phyloP scores from a whole-genome alignment of 1,140 invertebrate genomes.

The Akabosia matsudoensis region DNA sequence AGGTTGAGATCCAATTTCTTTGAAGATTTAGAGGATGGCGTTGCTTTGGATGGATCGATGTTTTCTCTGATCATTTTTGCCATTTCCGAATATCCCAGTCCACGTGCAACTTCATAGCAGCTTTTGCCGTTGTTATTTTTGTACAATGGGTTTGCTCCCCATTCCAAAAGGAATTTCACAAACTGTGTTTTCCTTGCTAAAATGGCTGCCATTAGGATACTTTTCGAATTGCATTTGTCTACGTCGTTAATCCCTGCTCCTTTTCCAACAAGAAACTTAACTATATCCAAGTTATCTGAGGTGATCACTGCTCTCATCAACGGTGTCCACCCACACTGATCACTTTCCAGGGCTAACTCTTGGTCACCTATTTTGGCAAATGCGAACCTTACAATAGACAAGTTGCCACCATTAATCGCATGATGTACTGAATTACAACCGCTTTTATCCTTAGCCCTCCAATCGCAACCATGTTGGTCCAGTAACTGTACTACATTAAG shows the following conservation, averaged over 20 bases:
- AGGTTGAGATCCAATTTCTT: no score
- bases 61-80: not conserved
- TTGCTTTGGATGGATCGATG: not conserved
- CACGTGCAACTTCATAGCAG: slow-evolving; percentile 28
- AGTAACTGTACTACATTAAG: slow-evolving; percentile 27
- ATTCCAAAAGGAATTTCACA: slow-evolving; percentile 28
- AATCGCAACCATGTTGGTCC: slow-evolving; percentile 29
- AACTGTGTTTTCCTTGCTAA: slow-evolving; percentile 25
- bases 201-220: slow-evolving; percentile 34
- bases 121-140: slow-evolving; percentile 33
- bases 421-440: slow-evolving; percentile 38
- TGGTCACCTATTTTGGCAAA: slow-evolving; percentile 25
- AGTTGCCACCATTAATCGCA: slow-evolving; percentile 30
- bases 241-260: slow-evolving; percentile 29
- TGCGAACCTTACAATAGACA: slow-evolving; percentile 16
- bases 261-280: slow-evolving; percentile 25
- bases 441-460: slow-evolving; percentile 17
- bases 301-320: slow-evolving; percentile 32
- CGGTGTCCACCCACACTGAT: slow-evolving; percentile 36
- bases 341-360: not conserved
- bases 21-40: not conserved
- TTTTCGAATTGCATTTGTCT: slow-evolving; percentile 32
- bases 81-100: not conserved
- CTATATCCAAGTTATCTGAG: slow-evolving; percentile 17
- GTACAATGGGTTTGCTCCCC: slow-evolving; percentile 32